Conservation (phyloP, 2,113 vertebrate genomes). For the Dicrurus megarhynchus region DNA sequence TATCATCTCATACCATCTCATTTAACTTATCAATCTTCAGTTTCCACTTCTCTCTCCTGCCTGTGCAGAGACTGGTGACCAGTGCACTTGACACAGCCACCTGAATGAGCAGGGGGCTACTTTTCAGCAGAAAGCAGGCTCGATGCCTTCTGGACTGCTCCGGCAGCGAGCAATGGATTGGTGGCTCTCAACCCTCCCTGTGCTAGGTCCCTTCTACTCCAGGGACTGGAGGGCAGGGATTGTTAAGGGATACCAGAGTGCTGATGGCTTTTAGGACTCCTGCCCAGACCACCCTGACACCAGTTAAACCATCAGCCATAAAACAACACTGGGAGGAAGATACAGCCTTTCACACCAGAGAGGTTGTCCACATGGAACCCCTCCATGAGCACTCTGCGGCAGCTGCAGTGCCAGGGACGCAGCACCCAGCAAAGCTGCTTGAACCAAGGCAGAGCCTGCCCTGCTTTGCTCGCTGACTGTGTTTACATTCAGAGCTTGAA, state of each 20-base stretch:
- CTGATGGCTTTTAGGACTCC: background rate
- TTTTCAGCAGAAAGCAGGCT: background rate
- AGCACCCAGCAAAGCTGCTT: background rate
- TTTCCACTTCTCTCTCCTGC: background rate
- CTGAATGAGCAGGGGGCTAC: background rate
- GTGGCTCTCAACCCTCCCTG: accelerated
- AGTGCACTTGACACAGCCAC: background rate
- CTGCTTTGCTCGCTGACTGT: background rate
- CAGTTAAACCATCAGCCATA: background rate
- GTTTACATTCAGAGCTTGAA: background rate
- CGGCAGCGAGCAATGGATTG: background rate
- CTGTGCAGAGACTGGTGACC: background rate
- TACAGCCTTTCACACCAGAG: background rate
- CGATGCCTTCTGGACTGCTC: background rate
- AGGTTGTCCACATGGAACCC: background rate
- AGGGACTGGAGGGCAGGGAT: background rate
- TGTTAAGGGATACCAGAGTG: background rate
- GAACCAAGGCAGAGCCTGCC: background rate
- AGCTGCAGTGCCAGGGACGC: accelerated
- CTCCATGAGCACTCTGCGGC: accelerated
- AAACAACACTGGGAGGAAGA: background rate
- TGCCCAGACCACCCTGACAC: background rate
- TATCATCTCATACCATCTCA: background rate
- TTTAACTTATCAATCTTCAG: background rate
- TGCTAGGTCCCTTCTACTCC: accelerated